These are phyloP conservation scores for Todus mexicanus DNA, from an alignment of 2,797 vertebrate genomes.

Conservation along the genomic window DNA sequence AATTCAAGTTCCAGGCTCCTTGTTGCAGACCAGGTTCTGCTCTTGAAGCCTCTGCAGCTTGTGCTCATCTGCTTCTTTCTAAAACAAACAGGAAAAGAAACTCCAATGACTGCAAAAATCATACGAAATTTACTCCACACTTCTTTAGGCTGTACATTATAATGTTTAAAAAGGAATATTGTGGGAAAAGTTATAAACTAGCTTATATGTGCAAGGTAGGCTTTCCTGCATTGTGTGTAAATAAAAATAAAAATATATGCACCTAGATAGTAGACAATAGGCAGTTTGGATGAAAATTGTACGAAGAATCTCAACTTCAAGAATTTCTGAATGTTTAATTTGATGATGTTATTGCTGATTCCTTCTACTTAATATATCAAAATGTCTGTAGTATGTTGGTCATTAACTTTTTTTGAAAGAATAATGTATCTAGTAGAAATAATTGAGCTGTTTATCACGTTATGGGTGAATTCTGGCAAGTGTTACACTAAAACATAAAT, in stretches of 20 bases:
- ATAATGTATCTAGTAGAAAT: neutral
- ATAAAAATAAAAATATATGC: neutral
- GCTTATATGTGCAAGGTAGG: neutral
- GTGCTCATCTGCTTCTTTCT: neutral
- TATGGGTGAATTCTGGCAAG: neutral
- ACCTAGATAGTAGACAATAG: neutral
- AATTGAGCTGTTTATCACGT: neutral
- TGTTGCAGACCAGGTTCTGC: neutral
- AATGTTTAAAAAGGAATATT: neutral
- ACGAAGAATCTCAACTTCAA: neutral
- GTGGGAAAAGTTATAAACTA: neutral
- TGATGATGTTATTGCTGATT: neutral
- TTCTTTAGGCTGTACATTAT: neutral
- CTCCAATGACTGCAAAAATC: neutral
- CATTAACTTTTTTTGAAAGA: neutral
- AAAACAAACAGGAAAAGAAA: neutral
- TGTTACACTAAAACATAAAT: neutral
- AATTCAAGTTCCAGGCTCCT: neutral
- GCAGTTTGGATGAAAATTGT: neutral
- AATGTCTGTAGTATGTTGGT: neutral
- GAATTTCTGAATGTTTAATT: neutral
- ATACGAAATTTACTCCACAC: neutral
- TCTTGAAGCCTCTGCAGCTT: neutral
- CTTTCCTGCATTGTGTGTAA: neutral
- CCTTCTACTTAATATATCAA: neutral